Conservation (phyloP, 2,113 vertebrate species). For the Podilymbus podiceps region DNA sequence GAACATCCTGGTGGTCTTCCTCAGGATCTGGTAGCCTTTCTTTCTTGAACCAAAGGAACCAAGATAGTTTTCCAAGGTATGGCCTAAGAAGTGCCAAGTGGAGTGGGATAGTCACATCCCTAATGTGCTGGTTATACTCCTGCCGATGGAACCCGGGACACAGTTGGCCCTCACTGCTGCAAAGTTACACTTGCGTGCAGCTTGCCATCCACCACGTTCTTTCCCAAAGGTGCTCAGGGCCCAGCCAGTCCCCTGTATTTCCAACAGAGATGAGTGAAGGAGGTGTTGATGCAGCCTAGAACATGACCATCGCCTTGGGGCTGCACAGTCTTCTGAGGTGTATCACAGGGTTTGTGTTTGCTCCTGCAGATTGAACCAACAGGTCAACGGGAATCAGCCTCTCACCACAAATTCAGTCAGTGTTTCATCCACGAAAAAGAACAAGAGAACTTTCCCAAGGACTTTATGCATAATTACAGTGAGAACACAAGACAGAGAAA, state of each 20-base stretch:
- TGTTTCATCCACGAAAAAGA: neutral
- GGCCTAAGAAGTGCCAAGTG: neutral
- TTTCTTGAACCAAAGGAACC: neutral
- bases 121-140: neutral
- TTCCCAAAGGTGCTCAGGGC: neutral
- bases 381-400: neutral
- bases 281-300: fast-evolving
- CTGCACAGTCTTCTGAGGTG: fast-evolving
- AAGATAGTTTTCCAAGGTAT: neutral
- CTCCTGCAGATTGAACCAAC: neutral
- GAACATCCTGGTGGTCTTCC: neutral
- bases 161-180: neutral
- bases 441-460: neutral
- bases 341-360: neutral
- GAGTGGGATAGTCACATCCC: neutral
- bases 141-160: neutral
- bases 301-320: neutral
- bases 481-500: neutral
- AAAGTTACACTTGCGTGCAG: neutral
- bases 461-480: neutral
- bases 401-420: neutral
- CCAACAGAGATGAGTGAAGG: fast-evolving
- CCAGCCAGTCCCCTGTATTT: neutral
- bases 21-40: neutral
- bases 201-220: neutral